phyloP scores from a whole-genome alignment of 2,113 vertebrate genomes.

The Chaetorhynchus papuensis region DNA sequence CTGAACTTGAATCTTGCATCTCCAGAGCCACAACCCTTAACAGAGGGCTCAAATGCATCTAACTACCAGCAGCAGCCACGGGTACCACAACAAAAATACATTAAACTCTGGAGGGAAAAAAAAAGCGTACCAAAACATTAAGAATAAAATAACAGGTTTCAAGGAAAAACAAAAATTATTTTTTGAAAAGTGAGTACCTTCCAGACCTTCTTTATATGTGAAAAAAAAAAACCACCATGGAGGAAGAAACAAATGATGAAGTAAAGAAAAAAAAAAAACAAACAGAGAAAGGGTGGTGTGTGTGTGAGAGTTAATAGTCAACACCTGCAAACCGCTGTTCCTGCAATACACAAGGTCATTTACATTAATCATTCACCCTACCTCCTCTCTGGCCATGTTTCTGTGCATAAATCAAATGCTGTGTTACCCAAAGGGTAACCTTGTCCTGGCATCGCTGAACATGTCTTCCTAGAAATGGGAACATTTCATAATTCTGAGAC shows the following conservation, averaged over 20 bases:
- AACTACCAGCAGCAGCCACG: not conserved
- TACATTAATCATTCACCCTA: conserved; percentile 22
- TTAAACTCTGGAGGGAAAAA: not conserved
- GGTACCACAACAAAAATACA: not conserved
- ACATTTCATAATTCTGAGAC: not conserved
- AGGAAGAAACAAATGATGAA: not conserved
- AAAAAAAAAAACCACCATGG: not conserved
- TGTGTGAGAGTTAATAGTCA: not conserved
- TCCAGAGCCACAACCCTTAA: not conserved
- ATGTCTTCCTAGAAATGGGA: not conserved
- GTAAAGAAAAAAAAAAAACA: not conserved
- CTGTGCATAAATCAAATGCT: not conserved
- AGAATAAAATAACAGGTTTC: not conserved
- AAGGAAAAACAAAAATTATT: not conserved
- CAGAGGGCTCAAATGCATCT: not conserved
- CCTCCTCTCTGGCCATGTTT: conserved; percentile 1
- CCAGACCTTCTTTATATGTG: not conserved
- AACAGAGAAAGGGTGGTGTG: not conserved
- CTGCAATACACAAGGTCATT: conserved; percentile 11
- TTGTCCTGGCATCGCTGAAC: conserved; percentile 24
- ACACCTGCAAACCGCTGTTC: not conserved
- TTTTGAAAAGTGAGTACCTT: not conserved
- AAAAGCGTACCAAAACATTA: not conserved
- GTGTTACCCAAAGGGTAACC: not conserved
- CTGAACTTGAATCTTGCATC: not conserved